Evolutionary conservation across 2,888 invertebrate species (phyloP), one percentile per base, ranked within the genome.

Genomic region (Noctua pronuba): DNA sequence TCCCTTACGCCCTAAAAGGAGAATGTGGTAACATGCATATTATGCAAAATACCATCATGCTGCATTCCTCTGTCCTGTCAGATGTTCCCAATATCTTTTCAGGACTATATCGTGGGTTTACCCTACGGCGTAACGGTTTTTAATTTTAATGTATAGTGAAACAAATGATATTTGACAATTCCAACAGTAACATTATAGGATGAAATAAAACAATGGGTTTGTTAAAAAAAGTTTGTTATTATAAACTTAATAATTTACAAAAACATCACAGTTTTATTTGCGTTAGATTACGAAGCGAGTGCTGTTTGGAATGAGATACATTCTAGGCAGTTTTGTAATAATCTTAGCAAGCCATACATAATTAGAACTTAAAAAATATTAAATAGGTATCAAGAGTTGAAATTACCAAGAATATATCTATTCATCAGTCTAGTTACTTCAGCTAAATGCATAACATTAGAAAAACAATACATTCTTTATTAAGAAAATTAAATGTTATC

Each of bases 251-350:
- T 90, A 90, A 88, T 90, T 89, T 88, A 90, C 80, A 90, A 88
- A 91, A 89, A 87, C 88, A 93, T 93, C 92, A 93, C 93, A 93
- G 93, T 91, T 91, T 89, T 85, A 81, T 84, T 90, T 78, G 87
- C 80, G 60, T 84, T 84, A 83, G 28, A 81, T 72, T 82, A 86
- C 77, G 71, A 77, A 89, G 85, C 79, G 41, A 75, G 77, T 83
- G 82, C 71, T 75, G 71, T 81, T 76, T 87, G 85, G 88, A 89
- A 89, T 89, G 83, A 86, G 83, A 80, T 73, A 73, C 31, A 44
- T 67, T 72, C 44, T 60, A 66, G 18, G 41, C 38, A 71, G 41
- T 41, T 66, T 49, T 64, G 24, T 44, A 62, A 75, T 49, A 58
- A 71, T 49, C n/a, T 68, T 66, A 77, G 49, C 44, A 75, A 77